Evolutionary conservation across 1,140 invertebrate species (phyloP).

Genomic region (Portunus trituberculatus): DNA sequence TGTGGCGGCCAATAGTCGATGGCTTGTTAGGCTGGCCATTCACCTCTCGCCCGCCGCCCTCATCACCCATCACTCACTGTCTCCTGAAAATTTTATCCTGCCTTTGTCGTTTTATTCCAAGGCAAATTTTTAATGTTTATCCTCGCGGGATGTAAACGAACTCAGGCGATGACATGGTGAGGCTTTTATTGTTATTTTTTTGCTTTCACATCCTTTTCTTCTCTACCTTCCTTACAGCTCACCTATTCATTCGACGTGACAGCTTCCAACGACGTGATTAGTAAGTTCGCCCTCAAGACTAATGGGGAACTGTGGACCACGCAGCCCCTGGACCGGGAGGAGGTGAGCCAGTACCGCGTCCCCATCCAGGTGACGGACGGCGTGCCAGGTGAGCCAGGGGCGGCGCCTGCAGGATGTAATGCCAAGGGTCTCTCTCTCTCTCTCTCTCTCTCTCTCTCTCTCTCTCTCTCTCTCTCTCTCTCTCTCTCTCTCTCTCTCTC

Average conservation of each 20-base stretch:
- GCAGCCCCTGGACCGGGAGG: conserved; percentile 53
- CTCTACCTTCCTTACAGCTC: no score
- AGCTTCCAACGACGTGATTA: conserved; percentile 34
- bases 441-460: conserved; percentile 30
- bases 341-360: conserved; percentile 32
- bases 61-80: neutral
- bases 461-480: conserved; percentile 62
- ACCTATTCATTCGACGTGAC: conserved; percentile 46
- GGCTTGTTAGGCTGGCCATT: neutral
- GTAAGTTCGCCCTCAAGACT: conserved; percentile 54
- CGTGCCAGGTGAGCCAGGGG: conserved; percentile 7
- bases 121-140: no score
- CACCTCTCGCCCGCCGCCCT: neutral
- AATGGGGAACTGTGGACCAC: conserved; percentile 67
- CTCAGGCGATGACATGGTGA: no score
- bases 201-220: no score
- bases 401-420: neutral
- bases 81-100: neutral
- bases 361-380: conserved; percentile 67
- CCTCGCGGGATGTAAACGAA: no score
- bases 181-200: no score
- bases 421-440: no score
- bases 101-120: no score
- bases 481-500: conserved; percentile 62
- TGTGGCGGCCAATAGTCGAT: neutral